Conservation (phyloP, 2,888 invertebrate genomes). For the Stenolophus ochropezus region DNA sequence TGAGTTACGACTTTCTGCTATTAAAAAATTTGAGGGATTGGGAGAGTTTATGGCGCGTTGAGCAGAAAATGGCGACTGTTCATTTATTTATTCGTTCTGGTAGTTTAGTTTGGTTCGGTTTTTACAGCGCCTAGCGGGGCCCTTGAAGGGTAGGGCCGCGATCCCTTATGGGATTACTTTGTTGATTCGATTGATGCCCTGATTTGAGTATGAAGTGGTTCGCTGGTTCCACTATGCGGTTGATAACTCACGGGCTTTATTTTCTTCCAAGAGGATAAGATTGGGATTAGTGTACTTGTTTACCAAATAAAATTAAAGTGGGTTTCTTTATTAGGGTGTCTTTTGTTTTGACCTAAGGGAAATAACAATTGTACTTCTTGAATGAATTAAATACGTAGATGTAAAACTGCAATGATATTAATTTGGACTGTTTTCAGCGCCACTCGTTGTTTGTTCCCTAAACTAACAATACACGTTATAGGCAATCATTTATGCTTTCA, state of each 20-base stretch:
- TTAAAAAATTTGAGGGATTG: constrained; percentile 11
- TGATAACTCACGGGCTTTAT: background rate
- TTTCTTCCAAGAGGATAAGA: background rate
- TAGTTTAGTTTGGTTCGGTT: background rate
- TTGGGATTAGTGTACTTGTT: background rate
- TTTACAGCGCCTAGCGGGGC: constrained; percentile 28
- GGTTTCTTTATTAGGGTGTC: background rate
- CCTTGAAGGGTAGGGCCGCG: background rate
- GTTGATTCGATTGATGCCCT: constrained; percentile 21
- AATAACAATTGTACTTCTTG: too few relatives aligned
- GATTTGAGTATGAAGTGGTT: constrained; percentile 14
- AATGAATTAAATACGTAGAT: too few relatives aligned
- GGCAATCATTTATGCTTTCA: too few relatives aligned
- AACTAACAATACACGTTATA: too few relatives aligned
- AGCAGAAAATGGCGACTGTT: constrained; percentile 36
- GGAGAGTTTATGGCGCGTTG: background rate
- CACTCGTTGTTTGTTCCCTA: too few relatives aligned
- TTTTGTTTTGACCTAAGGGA: background rate
- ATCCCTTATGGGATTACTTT: constrained; percentile 7
- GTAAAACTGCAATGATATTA: too few relatives aligned
- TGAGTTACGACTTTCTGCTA: background rate
- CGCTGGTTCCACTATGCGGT: background rate
- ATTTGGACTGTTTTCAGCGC: too few relatives aligned
- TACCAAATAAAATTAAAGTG: background rate
- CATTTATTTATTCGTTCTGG: constrained; percentile 39